A percentile compares a stretch with the other conserved stretches of the same genome.
These are phyloP conservation scores for Neria commutata DNA, from an alignment of 2,888 invertebrate species.

Conservation along the genomic window DNA sequence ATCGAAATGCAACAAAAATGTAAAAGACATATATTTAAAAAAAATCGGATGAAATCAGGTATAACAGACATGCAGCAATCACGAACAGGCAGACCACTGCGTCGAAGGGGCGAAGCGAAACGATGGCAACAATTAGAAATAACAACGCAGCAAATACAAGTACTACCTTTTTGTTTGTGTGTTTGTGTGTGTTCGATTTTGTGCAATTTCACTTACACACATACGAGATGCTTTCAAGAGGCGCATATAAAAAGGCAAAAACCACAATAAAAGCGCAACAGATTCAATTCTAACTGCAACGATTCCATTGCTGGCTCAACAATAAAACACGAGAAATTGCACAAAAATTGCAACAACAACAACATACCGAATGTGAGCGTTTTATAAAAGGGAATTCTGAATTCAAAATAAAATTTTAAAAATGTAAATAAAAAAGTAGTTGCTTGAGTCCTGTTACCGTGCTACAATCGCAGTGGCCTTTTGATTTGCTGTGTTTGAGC, in stretches of 20 bases:
- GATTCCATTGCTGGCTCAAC: no score
- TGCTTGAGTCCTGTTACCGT: no score
- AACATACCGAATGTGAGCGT: no score
- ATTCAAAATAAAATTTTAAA: neutral
- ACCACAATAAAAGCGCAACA: constrained; percentile 24
- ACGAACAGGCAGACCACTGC: neutral
- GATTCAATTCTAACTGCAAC: constrained; percentile 47
- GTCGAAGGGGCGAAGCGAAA: neutral
- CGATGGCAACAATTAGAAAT: neutral
- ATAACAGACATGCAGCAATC: neutral
- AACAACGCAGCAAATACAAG: neutral
- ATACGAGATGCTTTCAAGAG: neutral
- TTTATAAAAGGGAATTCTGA: constrained; percentile 18
- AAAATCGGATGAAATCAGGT: no score
- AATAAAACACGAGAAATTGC: no score
- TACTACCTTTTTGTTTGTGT: neutral
- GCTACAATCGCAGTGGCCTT: no score
- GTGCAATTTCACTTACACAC: neutral
- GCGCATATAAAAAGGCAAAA: constrained; percentile 32
- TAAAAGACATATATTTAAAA: no score
- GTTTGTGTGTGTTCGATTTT: no score
- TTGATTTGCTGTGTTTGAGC: no score
- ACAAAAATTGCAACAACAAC: no score
- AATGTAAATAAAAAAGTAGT: neutral
- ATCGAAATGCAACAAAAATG: no score